Percentiles rank a stretch among this genome's conserved stretches.
Evolutionary conservation across 2,113 vertebrate species (phyloP).

Genomic region (Pyxicephalus adspersus): DNA sequence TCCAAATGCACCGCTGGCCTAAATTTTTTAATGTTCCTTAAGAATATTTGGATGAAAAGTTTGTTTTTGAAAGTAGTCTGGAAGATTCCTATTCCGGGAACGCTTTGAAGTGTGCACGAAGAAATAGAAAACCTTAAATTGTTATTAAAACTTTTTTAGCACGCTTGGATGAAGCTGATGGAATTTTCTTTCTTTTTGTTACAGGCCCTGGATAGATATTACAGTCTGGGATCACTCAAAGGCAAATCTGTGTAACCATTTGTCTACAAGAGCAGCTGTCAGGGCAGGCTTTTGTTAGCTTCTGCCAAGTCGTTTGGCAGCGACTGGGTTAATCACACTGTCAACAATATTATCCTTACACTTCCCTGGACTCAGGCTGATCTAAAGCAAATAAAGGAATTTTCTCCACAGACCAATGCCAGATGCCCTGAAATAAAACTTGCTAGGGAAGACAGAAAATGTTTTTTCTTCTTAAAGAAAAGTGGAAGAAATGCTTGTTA

Average conservation of each 20-base stretch:
- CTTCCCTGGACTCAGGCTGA: constrained; percentile 34
- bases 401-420: constrained; percentile 10
- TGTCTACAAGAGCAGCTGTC: constrained; percentile 59
- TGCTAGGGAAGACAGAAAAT: neutral
- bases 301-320: constrained; percentile 6
- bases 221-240: constrained; percentile 39
- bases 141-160: constrained; percentile 23
- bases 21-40: neutral
- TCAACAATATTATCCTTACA: constrained; percentile 54
- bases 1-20: constrained; percentile 24
- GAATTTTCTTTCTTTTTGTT: constrained; percentile 29
- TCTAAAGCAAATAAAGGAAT: constrained; percentile 36
- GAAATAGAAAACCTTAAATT: constrained; percentile 13
- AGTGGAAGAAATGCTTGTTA: too few relatives aligned
- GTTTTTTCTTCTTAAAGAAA: neutral
- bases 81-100: neutral
- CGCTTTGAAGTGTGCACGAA: neutral
- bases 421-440: neutral
- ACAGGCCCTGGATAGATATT: constrained; percentile 26
- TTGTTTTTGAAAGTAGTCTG: neutral
- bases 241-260: constrained; percentile 36
- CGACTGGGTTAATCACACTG: constrained; percentile 42
- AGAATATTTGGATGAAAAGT: constrained; percentile 3
- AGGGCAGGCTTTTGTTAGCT: neutral
- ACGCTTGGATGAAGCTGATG: constrained; percentile 17